Conservation (phyloP, 1,140 invertebrate genomes). For the Wiebesia pumilae region DNA sequence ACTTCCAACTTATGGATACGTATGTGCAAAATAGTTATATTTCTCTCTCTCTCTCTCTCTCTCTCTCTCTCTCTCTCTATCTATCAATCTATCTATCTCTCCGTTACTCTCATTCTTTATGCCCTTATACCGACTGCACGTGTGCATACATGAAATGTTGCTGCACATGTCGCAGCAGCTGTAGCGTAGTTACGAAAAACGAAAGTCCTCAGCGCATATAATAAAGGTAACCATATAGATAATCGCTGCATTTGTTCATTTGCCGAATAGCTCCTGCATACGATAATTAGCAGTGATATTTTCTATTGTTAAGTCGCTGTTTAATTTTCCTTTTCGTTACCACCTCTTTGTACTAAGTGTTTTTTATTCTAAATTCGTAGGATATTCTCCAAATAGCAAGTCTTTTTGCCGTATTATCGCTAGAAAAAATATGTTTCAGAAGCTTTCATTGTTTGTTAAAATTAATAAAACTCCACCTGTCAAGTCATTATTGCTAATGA, state of each 20-base stretch:
- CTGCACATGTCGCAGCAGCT: neutral
- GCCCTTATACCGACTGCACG: neutral
- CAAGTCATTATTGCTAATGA: too few relatives aligned
- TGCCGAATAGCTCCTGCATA: constrained; percentile 1
- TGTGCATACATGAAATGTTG: constrained; percentile 21
- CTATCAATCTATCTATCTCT: neutral
- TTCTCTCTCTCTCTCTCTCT: neutral
- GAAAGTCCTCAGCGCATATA: constrained; percentile 32
- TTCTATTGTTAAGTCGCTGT: neutral
- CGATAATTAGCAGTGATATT: constrained; percentile 37
- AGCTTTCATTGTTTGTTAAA: neutral
- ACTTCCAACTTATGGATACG: neutral
- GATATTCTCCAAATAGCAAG: too few relatives aligned
- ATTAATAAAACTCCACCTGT: neutral
- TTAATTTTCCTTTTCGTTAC: neutral
- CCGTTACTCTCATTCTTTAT: neutral
- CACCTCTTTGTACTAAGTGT: neutral
- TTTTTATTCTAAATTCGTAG: neutral
- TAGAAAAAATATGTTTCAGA: neutral
- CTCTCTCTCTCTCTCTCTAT: neutral
- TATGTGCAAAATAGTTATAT: neutral
- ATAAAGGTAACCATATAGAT: constrained; percentile 38
- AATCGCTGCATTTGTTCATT: constrained; percentile 20
- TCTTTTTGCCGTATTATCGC: neutral
- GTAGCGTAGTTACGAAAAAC: constrained; percentile 39